Percentiles rank a stretch among this genome's conserved stretches.
These are phyloP conservation scores for Amphipyra berbera DNA, from an alignment of 2,888 invertebrate species.

Conservation along the genomic window DNA sequence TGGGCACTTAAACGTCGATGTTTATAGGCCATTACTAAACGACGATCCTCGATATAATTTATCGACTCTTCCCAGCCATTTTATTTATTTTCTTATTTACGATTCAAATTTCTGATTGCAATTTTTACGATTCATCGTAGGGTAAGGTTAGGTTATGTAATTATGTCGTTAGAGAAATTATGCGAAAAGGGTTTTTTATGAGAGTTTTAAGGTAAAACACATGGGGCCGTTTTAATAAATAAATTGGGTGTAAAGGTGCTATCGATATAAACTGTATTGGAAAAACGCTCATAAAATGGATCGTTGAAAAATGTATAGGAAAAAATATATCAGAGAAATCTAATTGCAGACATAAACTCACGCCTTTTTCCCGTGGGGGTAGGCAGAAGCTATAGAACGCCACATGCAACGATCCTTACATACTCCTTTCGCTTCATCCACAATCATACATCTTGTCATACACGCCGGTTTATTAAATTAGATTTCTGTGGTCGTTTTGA, in stretches of 20 bases:
- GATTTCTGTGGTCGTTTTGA: no score
- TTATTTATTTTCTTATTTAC: constrained; percentile 54
- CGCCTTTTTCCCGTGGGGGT: no score
- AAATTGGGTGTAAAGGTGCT: constrained; percentile 42
- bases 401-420: no score
- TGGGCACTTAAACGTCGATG: constrained; percentile 42
- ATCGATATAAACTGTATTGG: constrained; percentile 36
- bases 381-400: no score
- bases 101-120: constrained; percentile 45
- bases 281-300: constrained; percentile 29
- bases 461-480: no score
- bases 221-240: constrained; percentile 41
- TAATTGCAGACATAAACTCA: no score
- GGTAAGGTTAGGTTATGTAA: constrained; percentile 25
- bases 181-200: constrained; percentile 26
- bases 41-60: constrained; percentile 57
- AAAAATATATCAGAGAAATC: constrained; percentile 17
- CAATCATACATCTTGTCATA: no score
- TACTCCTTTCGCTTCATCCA: no score
- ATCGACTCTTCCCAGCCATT: constrained; percentile 50
- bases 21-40: constrained; percentile 56
- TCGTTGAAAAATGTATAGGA: constrained; percentile 7
- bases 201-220: constrained; percentile 23
- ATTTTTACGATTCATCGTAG: constrained; percentile 39
- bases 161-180: constrained; percentile 34